A percentile compares a stretch with the other conserved stretches of the same genome.
Conservation (phyloP, 2,113 vertebrate genomes). For the Eidolon helvum region DNA sequence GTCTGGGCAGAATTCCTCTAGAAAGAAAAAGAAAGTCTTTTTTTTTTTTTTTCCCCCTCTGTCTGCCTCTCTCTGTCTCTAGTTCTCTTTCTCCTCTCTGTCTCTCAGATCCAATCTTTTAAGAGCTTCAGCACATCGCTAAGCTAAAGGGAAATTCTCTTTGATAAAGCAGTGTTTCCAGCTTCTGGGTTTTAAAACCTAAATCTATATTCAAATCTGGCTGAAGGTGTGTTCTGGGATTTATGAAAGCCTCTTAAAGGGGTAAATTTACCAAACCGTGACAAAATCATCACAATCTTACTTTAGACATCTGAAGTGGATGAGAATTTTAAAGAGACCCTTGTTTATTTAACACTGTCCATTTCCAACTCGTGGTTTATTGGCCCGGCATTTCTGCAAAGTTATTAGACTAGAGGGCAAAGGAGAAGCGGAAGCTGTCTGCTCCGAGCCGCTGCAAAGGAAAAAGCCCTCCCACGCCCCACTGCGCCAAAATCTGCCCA, state of each 20-base stretch:
- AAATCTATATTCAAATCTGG: slow-evolving; percentile 99
- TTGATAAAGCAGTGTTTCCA: slow-evolving; percentile 87
- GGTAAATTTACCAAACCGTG: slow-evolving; percentile 98
- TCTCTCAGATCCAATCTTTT: slow-evolving; percentile 84
- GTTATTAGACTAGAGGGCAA: slow-evolving; percentile 69
- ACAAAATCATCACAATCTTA: slow-evolving; percentile 96
- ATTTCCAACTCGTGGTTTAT: slow-evolving; percentile 82
- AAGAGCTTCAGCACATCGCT: slow-evolving; percentile 84
- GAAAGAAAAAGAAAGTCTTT: slow-evolving; percentile 78
- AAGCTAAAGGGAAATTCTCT: slow-evolving; percentile 88
- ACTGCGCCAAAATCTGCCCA: background rate
- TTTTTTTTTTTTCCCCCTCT: slow-evolving; percentile 57
- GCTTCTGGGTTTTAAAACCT: slow-evolving; percentile 95
- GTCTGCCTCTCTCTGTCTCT: slow-evolving; percentile 71
- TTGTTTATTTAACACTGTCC: slow-evolving; percentile 88
- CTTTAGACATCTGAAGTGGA: slow-evolving; percentile 92
- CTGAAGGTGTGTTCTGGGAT: slow-evolving; percentile 96
- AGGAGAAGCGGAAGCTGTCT: slow-evolving; percentile 43
- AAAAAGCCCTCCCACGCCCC: slow-evolving; percentile 35
- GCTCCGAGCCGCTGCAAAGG: background rate
- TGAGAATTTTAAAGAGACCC: slow-evolving; percentile 89
- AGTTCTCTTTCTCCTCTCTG: slow-evolving; percentile 77
- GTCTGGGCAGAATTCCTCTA: slow-evolving; percentile 84
- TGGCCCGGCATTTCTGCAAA: slow-evolving; percentile 77
- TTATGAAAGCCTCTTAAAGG: slow-evolving; percentile 98